phyloP scores from a whole-genome alignment of 30 jellyfish, hydroid and myxozoan species.

The Turritopsis rubra region DNA sequence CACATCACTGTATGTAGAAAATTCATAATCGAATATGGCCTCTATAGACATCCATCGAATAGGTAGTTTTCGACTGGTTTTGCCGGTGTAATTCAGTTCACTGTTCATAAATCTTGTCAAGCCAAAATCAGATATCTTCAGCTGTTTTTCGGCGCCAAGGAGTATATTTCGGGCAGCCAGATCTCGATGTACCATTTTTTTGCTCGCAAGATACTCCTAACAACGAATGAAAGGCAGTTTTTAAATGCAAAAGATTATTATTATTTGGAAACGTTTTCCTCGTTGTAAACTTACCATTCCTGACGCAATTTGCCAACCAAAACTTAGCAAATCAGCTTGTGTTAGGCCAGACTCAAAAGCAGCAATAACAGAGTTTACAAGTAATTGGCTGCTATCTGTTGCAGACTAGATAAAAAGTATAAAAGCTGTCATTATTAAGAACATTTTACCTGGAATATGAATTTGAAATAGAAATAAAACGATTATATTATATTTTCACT shows the following conservation, averaged over 20 bases:
- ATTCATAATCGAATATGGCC: conserved; percentile 83
- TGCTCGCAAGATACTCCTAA: conserved; percentile 67
- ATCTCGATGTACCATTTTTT: conserved; percentile 81
- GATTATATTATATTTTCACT: too few relatives aligned
- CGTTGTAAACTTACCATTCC: conserved; percentile 70
- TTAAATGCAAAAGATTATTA: too few relatives aligned
- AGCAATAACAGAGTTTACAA: neutral
- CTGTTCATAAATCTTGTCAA: conserved; percentile 57
- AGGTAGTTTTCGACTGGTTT: conserved; percentile 67
- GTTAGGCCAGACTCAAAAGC: neutral
- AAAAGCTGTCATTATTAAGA: too few relatives aligned
- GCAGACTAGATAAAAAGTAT: neutral
- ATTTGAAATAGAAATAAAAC: too few relatives aligned
- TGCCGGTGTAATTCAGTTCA: conserved; percentile 67
- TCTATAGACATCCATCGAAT: conserved; percentile 95
- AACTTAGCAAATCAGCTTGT: conserved; percentile 58
- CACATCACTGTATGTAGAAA: conserved; percentile 83
- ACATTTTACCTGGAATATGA: too few relatives aligned
- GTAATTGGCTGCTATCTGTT: neutral
- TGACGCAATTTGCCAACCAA: conserved; percentile 87
- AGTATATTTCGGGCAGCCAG: conserved; percentile 92
- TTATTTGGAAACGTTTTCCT: neutral
- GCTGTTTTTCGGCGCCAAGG: conserved; percentile 63
- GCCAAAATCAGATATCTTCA: conserved; percentile 91
- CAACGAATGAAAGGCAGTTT: neutral